These are phyloP conservation scores for Chinchilla lanigera DNA, from an alignment of 2,113 vertebrate genomes.

Conservation along the genomic window DNA sequence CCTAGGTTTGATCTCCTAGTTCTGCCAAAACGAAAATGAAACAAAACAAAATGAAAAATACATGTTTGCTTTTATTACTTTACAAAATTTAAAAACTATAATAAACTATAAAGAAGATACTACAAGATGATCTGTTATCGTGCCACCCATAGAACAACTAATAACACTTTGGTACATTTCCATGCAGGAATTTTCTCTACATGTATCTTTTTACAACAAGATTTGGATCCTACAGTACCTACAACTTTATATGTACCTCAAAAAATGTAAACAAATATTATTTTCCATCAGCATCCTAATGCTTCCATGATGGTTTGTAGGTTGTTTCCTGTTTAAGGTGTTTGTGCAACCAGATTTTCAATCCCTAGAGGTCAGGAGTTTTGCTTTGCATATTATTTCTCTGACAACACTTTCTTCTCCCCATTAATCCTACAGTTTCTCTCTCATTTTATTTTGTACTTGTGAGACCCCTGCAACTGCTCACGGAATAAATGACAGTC, in stretches of 20 bases:
- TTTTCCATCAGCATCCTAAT: not conserved
- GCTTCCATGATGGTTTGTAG: not conserved
- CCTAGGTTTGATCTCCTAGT: not conserved
- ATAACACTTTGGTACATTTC: not conserved
- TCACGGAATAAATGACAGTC: constrained; percentile 31
- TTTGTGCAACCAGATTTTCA: constrained; percentile 28
- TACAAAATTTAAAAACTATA: not conserved
- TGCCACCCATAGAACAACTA: not conserved
- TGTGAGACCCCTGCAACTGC: not conserved
- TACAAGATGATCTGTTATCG: not conserved
- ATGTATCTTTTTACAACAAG: not conserved
- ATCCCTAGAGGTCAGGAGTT: not conserved
- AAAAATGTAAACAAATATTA: not conserved
- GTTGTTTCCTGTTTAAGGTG: not conserved
- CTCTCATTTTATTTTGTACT: not conserved
- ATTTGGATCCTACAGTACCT: not conserved
- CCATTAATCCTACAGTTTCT: not conserved
- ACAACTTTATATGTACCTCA: not conserved
- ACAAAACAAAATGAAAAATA: not conserved
- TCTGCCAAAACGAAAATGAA: not conserved
- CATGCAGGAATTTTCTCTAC: not conserved
- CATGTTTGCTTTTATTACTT: not conserved
- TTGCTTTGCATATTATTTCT: not conserved
- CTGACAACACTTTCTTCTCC: not conserved
- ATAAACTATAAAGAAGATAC: constrained; percentile 10